A percentile compares a stretch with the other conserved stretches of the same genome.
phyloP scores from a whole-genome alignment of 1,140 invertebrate species.

The Saxidomus purpurata region DNA sequence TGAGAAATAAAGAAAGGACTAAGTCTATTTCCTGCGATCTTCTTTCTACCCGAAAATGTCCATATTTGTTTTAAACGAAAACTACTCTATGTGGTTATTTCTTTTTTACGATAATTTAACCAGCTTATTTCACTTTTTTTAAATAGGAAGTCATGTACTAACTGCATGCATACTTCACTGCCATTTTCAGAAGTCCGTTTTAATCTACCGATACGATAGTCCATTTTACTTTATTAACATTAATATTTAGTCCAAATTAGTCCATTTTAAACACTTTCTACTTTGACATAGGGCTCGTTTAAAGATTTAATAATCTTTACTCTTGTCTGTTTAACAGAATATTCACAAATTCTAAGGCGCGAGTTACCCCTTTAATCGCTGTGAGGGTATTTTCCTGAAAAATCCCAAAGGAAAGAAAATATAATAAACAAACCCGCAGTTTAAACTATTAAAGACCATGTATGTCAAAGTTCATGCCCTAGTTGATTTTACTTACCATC shows the following conservation, averaged over 20 bases:
- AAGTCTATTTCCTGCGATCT: not conserved
- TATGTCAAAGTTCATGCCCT: constrained; percentile 8
- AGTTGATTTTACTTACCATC: constrained; percentile 6
- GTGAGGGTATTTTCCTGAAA: constrained; percentile 40
- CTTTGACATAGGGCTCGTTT: not conserved
- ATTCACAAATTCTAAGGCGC: constrained; percentile 30
- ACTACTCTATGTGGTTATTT: constrained; percentile 39
- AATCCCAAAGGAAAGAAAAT: constrained; percentile 53
- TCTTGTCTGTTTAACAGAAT: not conserved
- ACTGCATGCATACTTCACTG: constrained; percentile 31
- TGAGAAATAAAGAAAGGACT: not conserved
- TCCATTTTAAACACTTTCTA: not conserved
- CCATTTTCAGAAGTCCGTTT: not conserved
- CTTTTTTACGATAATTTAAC: not conserved
- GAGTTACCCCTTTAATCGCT: constrained; percentile 28
- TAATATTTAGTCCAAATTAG: constrained; percentile 10
- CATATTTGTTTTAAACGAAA: not conserved
- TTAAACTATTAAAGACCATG: not conserved
- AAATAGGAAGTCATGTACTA: not conserved
- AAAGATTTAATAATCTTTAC: not conserved
- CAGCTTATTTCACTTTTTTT: constrained; percentile 12
- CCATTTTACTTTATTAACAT: not conserved
- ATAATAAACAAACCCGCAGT: constrained; percentile 23
- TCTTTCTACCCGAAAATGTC: constrained; percentile 6
- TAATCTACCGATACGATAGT: not conserved